Conservation (phyloP, 2,888 invertebrate genomes). For the Imbricaverruca yamaguchii region DNA sequence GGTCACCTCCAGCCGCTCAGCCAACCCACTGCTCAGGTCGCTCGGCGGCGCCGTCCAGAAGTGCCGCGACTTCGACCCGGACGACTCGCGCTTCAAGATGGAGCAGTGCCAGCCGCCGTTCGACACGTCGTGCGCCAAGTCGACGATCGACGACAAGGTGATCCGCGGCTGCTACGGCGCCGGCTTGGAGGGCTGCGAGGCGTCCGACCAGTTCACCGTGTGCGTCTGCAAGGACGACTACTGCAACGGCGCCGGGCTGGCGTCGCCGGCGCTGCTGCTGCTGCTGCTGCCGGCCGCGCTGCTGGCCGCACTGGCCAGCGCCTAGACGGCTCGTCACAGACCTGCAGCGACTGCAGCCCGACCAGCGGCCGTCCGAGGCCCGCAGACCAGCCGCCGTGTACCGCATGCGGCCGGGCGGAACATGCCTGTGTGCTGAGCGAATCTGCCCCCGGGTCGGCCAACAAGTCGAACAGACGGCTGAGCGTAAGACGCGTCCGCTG, state of each 20-base stretch:
- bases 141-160: not conserved
- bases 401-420: too few relatives aligned
- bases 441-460: too few relatives aligned
- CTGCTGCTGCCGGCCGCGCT: slow-evolving; percentile 16
- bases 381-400: too few relatives aligned
- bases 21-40: not conserved
- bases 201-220: not conserved
- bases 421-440: too few relatives aligned
- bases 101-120: not conserved
- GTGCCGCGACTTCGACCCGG: not conserved
- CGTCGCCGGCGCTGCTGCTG: not conserved
- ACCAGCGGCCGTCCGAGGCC: too few relatives aligned
- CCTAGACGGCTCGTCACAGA: too few relatives aligned
- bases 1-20: not conserved
- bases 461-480: too few relatives aligned
- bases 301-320: too few relatives aligned
- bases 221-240: not conserved
- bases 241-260: not conserved
- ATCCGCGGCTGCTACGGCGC: not conserved
- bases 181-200: not conserved
- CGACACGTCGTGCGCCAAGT: not conserved
- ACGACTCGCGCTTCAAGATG: not conserved
- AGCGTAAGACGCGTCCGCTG: too few relatives aligned
- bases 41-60: not conserved
- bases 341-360: too few relatives aligned